A percentile compares a stretch with the other conserved stretches of the same genome.
Conservation (phyloP, 2,888 invertebrate species). For the Frankliniella fusca region DNA sequence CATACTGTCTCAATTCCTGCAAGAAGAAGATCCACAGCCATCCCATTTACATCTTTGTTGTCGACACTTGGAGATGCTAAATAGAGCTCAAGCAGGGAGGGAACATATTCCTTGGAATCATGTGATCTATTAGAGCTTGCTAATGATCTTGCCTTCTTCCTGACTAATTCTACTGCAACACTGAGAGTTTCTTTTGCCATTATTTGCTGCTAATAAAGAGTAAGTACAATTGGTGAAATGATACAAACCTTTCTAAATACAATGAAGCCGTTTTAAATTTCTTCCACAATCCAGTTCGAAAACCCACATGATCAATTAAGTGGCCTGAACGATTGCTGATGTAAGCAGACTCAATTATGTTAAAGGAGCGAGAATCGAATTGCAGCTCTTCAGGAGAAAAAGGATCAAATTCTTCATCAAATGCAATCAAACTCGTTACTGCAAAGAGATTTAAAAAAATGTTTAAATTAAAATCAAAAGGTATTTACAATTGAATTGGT, state of each 20-base stretch:
- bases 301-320: background rate
- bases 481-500: too few species aligned
- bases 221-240: too few species aligned
- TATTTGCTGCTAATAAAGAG: too few species aligned
- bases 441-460: constrained; percentile 40
- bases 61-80: constrained; percentile 65
- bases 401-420: constrained; percentile 65
- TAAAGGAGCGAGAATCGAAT: constrained; percentile 59
- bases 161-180: constrained; percentile 61
- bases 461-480: too few species aligned
- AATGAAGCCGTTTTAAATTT: constrained; percentile 60
- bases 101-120: constrained; percentile 40
- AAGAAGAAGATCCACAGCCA: constrained; percentile 76
- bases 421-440: constrained; percentile 71
- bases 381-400: constrained; percentile 59
- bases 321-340: constrained; percentile 62
- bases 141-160: constrained; percentile 34
- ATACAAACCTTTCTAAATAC: constrained; percentile 58
- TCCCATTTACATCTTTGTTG: constrained; percentile 73
- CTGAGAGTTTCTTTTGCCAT: constrained; percentile 46
- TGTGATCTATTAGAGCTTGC: constrained; percentile 31
- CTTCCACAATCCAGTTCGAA: too few species aligned
- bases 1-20: constrained; percentile 82
- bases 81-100: constrained; percentile 64
- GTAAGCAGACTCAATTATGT: constrained; percentile 67